A percentile compares a stretch with the other conserved stretches of the same genome.
These are phyloP conservation scores for Cardiocondyla obscurior DNA, from an alignment of 1,140 invertebrate species.

Conservation along the genomic window DNA sequence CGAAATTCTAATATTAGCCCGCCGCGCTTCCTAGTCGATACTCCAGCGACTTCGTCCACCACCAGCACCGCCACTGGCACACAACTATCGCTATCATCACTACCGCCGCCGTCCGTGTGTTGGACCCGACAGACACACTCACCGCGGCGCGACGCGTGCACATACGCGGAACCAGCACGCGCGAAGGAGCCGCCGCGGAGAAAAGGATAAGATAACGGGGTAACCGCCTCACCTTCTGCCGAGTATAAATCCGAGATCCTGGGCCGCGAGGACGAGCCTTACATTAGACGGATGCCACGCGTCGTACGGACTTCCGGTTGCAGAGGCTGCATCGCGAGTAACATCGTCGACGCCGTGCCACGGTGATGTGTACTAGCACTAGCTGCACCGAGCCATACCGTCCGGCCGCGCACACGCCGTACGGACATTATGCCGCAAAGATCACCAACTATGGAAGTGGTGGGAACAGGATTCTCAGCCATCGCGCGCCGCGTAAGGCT, in stretches of 20 bases:
- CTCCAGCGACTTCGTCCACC: conserved; percentile 57
- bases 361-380: conserved; percentile 68
- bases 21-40: conserved; percentile 67
- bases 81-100: conserved; percentile 36
- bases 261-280: background rate
- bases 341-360: conserved; percentile 68
- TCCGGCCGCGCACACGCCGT: conserved; percentile 77
- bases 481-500: conserved; percentile 12
- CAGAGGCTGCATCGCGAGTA: conserved; percentile 42
- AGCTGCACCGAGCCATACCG: conserved; percentile 62
- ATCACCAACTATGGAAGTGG: conserved; percentile 78
- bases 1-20: conserved; percentile 76
- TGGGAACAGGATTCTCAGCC: conserved; percentile 50
- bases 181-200: background rate
- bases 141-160: background rate
- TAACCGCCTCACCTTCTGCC: conserved; percentile 62
- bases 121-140: conserved; percentile 15
- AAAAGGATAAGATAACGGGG: conserved; percentile 32
- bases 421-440: conserved; percentile 72
- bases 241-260: conserved; percentile 48
- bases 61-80: conserved; percentile 25
- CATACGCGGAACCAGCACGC: conserved; percentile 1
- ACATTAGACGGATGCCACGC: conserved; percentile 16
- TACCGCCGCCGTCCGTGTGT: background rate
- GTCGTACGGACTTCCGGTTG: conserved; percentile 11